phyloP scores from a whole-genome alignment of 1,140 invertebrate genomes.

The Heliconius himera region DNA sequence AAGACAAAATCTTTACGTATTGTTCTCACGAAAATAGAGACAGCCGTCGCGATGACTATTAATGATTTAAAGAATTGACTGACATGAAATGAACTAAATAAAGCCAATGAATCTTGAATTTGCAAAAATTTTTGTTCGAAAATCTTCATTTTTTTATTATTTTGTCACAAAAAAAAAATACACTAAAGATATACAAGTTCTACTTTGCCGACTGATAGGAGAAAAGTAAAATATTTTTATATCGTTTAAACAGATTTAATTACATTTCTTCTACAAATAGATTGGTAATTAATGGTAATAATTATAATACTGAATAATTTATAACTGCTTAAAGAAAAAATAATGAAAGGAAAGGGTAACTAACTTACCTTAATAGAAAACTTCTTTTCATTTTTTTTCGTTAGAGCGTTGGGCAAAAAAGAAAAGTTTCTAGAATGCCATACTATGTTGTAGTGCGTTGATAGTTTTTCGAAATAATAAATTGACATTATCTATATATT shows the following conservation, averaged over 20 bases:
- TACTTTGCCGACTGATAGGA: neutral
- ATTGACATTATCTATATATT: no score
- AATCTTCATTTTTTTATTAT: neutral
- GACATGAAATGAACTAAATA: conserved; percentile 18
- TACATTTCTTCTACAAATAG: neutral
- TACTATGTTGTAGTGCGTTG: no score
- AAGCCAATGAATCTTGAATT: conserved; percentile 11
- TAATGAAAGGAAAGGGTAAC: no score
- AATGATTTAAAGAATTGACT: conserved; percentile 27
- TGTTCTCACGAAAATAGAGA: conserved; percentile 24
- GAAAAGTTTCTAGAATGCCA: no score
- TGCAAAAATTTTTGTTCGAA: neutral
- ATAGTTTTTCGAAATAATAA: no score
- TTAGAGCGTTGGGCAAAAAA: no score
- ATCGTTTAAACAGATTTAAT: neutral
- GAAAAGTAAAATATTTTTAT: neutral
- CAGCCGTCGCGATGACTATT: conserved; percentile 20
- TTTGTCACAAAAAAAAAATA: neutral
- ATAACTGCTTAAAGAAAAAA: no score
- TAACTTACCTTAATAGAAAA: no score
- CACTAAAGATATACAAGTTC: neutral
- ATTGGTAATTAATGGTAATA: no score
- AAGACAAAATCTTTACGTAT: conserved; percentile 24
- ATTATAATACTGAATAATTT: no score
- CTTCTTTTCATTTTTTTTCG: no score